Percentiles rank a stretch among this genome's conserved stretches.
Evolutionary conservation across 2,113 vertebrate genomes (phyloP).

Genomic region (Prochilodus magdalenae): DNA sequence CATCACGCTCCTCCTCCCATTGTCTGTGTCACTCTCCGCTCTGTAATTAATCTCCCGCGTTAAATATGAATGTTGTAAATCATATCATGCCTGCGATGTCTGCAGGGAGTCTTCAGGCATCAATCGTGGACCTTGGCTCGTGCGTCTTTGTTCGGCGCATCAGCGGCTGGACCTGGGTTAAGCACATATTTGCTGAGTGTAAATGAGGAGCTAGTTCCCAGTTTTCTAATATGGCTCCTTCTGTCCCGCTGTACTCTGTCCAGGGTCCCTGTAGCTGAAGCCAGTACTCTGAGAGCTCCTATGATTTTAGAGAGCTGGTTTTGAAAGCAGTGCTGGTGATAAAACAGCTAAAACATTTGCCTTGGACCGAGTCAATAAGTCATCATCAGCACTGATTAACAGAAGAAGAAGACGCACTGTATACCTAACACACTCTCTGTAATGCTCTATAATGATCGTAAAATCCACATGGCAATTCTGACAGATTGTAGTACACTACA

Average conservation of each 20-base stretch:
- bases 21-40: slow-evolving; percentile 70
- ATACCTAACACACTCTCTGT: too few relatives aligned
- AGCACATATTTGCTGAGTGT: slow-evolving; percentile 50
- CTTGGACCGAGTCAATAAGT: too few relatives aligned
- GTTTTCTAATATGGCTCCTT: background rate
- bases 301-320: background rate
- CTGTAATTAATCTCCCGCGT: slow-evolving; percentile 75
- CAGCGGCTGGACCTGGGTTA: slow-evolving; percentile 40
- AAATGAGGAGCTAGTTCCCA: slow-evolving; percentile 21
- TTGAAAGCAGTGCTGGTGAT: too few relatives aligned
- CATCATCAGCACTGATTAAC: too few relatives aligned
- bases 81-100: slow-evolving; percentile 66
- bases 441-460: too few relatives aligned
- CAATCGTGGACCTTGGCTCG: slow-evolving; percentile 70
- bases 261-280: background rate
- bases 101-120: slow-evolving; percentile 71
- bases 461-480: too few relatives aligned
- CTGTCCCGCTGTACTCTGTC: background rate
- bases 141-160: slow-evolving; percentile 63
- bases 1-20: slow-evolving; percentile 31
- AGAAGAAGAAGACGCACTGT: too few relatives aligned
- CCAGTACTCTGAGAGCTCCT: background rate
- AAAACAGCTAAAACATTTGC: too few relatives aligned
- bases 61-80: slow-evolving; percentile 80
- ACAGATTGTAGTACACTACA: too few relatives aligned